phyloP scores from a whole-genome alignment of 92 coral and sea anemone genomes.

The Porites evermanni region DNA sequence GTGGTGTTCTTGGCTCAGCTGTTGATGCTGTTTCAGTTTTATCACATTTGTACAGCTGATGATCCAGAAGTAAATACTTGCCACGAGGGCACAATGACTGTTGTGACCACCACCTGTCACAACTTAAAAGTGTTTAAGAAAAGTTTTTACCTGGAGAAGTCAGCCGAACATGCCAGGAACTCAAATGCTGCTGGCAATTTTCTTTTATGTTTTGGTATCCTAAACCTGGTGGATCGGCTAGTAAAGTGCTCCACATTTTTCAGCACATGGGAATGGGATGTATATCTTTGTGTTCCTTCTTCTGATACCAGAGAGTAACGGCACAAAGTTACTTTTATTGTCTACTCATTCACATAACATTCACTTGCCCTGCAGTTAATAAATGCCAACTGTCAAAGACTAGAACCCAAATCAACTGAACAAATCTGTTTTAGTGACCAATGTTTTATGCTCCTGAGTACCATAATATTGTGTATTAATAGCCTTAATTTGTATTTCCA shows the following conservation, averaged over 20 bases:
- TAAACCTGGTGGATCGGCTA: slow-evolving; percentile 64
- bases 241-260: slow-evolving; percentile 51
- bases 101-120: slow-evolving; percentile 48
- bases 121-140: slow-evolving; percentile 44
- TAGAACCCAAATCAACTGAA: too few relatives aligned
- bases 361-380: too few relatives aligned
- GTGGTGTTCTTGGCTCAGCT: slow-evolving; percentile 60
- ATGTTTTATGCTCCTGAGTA: not conserved
- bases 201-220: slow-evolving; percentile 61
- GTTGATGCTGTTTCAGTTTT: slow-evolving; percentile 52
- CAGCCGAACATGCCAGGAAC: slow-evolving; percentile 76
- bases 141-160: slow-evolving; percentile 48
- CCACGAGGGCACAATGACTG: slow-evolving; percentile 61
- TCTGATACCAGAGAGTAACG: slow-evolving; percentile 64
- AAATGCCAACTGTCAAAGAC: too few relatives aligned
- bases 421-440: too few relatives aligned
- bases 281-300: slow-evolving; percentile 47
- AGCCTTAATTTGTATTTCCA: not conserved
- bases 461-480: not conserved
- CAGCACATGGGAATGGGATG: slow-evolving; percentile 62
- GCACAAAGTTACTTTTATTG: not conserved
- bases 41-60: slow-evolving; percentile 49
- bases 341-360: too few relatives aligned
- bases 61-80: slow-evolving; percentile 40
- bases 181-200: slow-evolving; percentile 66